Conservation (phyloP, 2,797 vertebrate genomes). For the Macropodus opercularis region DNA sequence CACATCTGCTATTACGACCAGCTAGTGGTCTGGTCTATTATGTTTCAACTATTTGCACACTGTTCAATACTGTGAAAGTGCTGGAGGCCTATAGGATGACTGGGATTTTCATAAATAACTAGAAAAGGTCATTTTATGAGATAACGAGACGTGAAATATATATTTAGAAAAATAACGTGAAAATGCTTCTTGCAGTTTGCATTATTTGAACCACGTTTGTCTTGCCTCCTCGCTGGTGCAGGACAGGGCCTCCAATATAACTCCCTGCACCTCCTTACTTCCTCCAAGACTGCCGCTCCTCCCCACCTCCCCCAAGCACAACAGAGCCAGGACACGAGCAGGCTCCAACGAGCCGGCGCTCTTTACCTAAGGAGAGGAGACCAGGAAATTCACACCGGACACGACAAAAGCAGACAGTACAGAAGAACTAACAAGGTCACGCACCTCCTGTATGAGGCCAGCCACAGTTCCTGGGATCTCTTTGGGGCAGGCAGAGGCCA, state of each 20-base stretch:
- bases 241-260: slow-evolving; percentile 90
- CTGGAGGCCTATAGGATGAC: too few relatives aligned
- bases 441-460: slow-evolving; percentile 84
- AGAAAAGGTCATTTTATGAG: too few relatives aligned
- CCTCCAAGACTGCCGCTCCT: slow-evolving; percentile 83
- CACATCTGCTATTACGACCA: too few relatives aligned
- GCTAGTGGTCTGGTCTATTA: too few relatives aligned
- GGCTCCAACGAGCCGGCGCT: slow-evolving; percentile 80
- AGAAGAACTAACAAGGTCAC: not conserved
- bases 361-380: slow-evolving; percentile 70
- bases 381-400: not conserved
- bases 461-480: slow-evolving; percentile 81
- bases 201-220: too few relatives aligned
- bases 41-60: too few relatives aligned
- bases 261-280: slow-evolving; percentile 87
- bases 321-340: slow-evolving; percentile 87
- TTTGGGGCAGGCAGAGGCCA: slow-evolving; percentile 85
- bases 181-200: too few relatives aligned
- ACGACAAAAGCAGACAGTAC: not conserved
- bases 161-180: too few relatives aligned
- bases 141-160: too few relatives aligned
- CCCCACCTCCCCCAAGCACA: slow-evolving; percentile 92
- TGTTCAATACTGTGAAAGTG: too few relatives aligned
- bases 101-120: too few relatives aligned
- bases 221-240: slow-evolving; percentile 89